phyloP scores from a whole-genome alignment of 2,113 vertebrate genomes.

The Gnathonemus longibarbis region DNA sequence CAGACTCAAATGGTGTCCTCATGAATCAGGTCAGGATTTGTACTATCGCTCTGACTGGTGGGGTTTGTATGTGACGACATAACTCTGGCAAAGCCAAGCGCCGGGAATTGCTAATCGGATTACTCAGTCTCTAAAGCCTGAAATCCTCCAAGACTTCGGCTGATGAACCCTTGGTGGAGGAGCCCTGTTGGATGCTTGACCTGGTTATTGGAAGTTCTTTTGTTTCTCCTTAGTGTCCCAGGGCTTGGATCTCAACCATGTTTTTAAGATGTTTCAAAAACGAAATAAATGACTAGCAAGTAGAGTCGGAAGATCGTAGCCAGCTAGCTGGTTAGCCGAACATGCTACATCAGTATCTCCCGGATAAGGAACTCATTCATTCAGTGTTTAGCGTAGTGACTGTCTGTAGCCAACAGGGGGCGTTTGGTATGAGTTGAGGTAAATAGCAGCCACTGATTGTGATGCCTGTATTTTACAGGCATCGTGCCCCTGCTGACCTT shows the following conservation, averaged over 20 bases:
- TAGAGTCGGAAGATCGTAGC: not conserved
- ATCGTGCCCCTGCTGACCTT: constrained; percentile 66
- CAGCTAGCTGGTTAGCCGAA: not conserved
- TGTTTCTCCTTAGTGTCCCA: not conserved
- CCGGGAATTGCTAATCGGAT: too few species aligned
- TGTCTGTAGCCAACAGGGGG: not conserved
- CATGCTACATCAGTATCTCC: not conserved
- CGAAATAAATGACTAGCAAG: not conserved
- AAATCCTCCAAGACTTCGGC: not conserved
- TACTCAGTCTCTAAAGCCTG: not conserved
- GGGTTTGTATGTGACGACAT: not conserved
- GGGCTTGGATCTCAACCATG: not conserved
- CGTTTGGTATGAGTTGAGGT: not conserved
- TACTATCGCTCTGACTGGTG: not conserved
- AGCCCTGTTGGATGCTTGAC: not conserved
- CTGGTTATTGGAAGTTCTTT: not conserved
- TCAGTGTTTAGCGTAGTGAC: not conserved
- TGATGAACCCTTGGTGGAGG: not conserved
- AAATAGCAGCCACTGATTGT: not conserved
- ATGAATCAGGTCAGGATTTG: constrained; percentile 69
- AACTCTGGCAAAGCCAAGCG: not conserved
- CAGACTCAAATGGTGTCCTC: constrained; percentile 64
- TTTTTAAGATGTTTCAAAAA: not conserved
- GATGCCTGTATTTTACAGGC: constrained; percentile 52
- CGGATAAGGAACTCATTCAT: not conserved